A percentile compares a stretch with the other conserved stretches of the same genome.
Conservation (phyloP, 2,888 invertebrate species). For the Tetramorium bicarinatum region DNA sequence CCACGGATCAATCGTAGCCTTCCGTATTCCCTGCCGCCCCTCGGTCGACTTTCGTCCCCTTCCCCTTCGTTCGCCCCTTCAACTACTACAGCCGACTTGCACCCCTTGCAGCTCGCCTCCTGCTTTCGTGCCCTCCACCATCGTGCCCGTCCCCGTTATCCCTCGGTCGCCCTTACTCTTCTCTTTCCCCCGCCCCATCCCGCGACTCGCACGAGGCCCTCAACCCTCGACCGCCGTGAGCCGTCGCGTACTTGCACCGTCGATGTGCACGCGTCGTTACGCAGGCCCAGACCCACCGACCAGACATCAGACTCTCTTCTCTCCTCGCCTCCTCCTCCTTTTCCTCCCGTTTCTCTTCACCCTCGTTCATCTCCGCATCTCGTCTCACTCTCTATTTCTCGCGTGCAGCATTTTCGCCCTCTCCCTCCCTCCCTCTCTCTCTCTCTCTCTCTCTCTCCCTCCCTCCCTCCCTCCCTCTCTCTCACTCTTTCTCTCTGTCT, state of each 20-base stretch:
- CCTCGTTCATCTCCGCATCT: conserved; percentile 39
- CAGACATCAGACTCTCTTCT: conserved; percentile 69
- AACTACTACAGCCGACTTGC: conserved; percentile 72
- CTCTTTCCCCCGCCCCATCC: conserved; percentile 57
- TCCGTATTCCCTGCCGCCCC: conserved; percentile 84
- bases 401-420: conserved; percentile 18
- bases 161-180: conserved; percentile 46
- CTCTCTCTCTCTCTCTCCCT: background rate
- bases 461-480: background rate
- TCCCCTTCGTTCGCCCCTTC: conserved; percentile 72
- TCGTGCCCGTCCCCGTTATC: conserved; percentile 45
- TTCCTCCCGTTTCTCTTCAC: background rate
- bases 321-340: conserved; percentile 31
- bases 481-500: background rate
- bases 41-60: conserved; percentile 82
- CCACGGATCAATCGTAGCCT: conserved; percentile 85
- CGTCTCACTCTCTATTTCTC: conserved; percentile 23
- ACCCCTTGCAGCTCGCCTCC: conserved; percentile 70
- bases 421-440: background rate
- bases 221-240: conserved; percentile 71
- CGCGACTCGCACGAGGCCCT: conserved; percentile 72
- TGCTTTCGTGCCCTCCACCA: conserved; percentile 48
- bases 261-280: conserved; percentile 84
- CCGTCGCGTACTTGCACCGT: conserved; percentile 75
- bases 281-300: conserved; percentile 82